A percentile compares a stretch with the other conserved stretches of the same genome.
These are phyloP conservation scores for Andinoacara biseriatus DNA, from an alignment of 2,113 vertebrate species.

Conservation along the genomic window DNA sequence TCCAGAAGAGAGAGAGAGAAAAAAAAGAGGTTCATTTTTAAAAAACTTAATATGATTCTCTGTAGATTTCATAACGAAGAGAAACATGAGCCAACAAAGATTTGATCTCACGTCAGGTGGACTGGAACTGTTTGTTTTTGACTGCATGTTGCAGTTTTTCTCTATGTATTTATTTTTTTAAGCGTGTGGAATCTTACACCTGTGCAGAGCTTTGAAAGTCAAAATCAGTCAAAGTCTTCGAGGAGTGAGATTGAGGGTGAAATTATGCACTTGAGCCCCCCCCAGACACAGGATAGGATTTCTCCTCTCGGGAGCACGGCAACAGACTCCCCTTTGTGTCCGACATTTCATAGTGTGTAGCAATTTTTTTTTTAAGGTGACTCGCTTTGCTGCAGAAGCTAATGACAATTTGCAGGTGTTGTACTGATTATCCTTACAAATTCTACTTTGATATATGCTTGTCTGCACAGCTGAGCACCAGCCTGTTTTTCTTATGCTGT, in stretches of 20 bases:
- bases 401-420: slow-evolving; percentile 65
- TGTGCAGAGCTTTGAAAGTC: slow-evolving; percentile 56
- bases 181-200: slow-evolving; percentile 46
- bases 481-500: neutral
- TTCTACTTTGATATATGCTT: slow-evolving; percentile 51
- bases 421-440: slow-evolving; percentile 51
- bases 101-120: slow-evolving; percentile 8
- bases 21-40: neutral
- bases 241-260: slow-evolving; percentile 47
- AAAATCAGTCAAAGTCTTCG: slow-evolving; percentile 60
- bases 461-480: slow-evolving; percentile 16
- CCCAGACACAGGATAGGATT: slow-evolving; percentile 64
- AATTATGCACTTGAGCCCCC: slow-evolving; percentile 68
- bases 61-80: neutral
- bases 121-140: slow-evolving; percentile 13
- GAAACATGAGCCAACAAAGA: neutral
- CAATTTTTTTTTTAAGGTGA: slow-evolving; percentile 73
- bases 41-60: neutral
- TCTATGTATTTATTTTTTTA: neutral
- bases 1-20: neutral
- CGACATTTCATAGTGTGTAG: slow-evolving; percentile 64
- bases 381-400: slow-evolving; percentile 63
- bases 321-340: slow-evolving; percentile 79
- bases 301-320: slow-evolving; percentile 60
- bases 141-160: neutral